Percentiles rank a stretch among this genome's conserved stretches.
These are phyloP conservation scores for Tetrapedia diversipes DNA, from an alignment of 2,888 invertebrate species.

Conservation along the genomic window DNA sequence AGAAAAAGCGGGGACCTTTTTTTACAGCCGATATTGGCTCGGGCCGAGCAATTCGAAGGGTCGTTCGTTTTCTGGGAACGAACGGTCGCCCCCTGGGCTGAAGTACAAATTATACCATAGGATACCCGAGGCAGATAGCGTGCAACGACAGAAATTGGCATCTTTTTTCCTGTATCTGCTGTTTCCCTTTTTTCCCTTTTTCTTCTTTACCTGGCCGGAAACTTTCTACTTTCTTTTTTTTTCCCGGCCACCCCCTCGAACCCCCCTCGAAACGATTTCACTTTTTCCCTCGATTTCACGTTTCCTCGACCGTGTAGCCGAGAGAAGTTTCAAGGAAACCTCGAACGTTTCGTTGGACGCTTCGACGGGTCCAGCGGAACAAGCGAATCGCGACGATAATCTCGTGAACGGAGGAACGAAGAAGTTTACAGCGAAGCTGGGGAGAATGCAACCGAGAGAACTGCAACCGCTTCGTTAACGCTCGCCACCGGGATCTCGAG, in stretches of 20 bases:
- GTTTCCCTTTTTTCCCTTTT: slow-evolving; percentile 6
- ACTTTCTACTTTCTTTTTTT: slow-evolving; percentile 72
- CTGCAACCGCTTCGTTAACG: slow-evolving; percentile 39
- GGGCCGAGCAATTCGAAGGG: slow-evolving; percentile 58
- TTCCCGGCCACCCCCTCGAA: slow-evolving; percentile 4
- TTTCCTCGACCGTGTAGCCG: too few relatives aligned
- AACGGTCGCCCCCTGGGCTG: slow-evolving; percentile 59
- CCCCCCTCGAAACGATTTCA: slow-evolving; percentile 32
- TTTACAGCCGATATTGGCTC: slow-evolving; percentile 62
- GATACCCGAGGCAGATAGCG: slow-evolving; percentile 53
- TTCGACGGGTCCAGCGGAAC: too few relatives aligned
- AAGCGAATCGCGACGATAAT: too few relatives aligned
- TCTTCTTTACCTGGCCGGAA: slow-evolving; percentile 61
- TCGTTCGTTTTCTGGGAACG: slow-evolving; percentile 62
- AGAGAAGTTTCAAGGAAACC: neutral
- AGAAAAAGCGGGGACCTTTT: slow-evolving; percentile 65
- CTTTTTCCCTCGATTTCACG: slow-evolving; percentile 6
- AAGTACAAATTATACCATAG: slow-evolving; percentile 66
- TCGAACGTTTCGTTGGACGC: neutral
- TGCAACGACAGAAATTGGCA: slow-evolving; percentile 40
- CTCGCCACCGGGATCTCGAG: neutral
- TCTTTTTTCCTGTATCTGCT: slow-evolving; percentile 28
- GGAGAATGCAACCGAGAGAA: slow-evolving; percentile 21
- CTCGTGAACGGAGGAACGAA: neutral
- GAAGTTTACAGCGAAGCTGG: too few relatives aligned